These are phyloP conservation scores for Myotis myotis DNA, from an alignment of 2,797 vertebrate genomes.

Conservation along the genomic window DNA sequence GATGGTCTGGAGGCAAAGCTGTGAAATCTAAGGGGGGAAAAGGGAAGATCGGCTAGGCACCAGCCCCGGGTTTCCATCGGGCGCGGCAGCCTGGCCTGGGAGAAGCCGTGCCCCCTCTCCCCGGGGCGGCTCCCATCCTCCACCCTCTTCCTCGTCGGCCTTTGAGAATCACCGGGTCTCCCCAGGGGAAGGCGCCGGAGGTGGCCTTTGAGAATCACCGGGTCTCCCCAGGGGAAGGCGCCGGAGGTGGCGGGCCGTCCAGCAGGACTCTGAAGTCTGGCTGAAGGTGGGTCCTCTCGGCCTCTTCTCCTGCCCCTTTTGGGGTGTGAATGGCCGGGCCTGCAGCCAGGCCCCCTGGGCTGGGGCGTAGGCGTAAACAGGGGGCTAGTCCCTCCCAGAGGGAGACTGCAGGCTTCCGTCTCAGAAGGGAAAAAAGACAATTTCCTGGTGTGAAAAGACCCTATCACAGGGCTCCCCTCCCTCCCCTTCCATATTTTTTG, in stretches of 20 bases:
- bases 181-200: too few species aligned
- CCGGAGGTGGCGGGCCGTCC: not conserved
- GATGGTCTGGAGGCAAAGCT: conserved; percentile 81
- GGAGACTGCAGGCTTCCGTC: not conserved
- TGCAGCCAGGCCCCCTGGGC: not conserved
- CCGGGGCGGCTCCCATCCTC: not conserved
- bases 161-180: too few species aligned
- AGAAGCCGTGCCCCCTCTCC: not conserved
- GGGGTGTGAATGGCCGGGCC: not conserved
- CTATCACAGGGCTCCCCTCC: conserved; percentile 20
- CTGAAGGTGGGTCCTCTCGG: not conserved
- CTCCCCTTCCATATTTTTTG: conserved; percentile 31
- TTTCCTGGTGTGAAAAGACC: conserved; percentile 65
- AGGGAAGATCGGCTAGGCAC: conserved; percentile 42
- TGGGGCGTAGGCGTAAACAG: not conserved
- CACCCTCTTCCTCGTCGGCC: not conserved
- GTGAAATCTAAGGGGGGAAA: conserved; percentile 65
- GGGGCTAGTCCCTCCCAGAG: not conserved
- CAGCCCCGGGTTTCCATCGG: conserved; percentile 63
- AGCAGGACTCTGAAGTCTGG: not conserved
- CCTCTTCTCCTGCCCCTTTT: not conserved
- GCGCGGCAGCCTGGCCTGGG: not conserved
- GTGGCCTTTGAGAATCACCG: not conserved
- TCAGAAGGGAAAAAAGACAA: conserved; percentile 34
- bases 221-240: not conserved